Base-by-base conservation (phyloP, 2,888 invertebrate genomes). In the Morpho deidamia region DNA sequence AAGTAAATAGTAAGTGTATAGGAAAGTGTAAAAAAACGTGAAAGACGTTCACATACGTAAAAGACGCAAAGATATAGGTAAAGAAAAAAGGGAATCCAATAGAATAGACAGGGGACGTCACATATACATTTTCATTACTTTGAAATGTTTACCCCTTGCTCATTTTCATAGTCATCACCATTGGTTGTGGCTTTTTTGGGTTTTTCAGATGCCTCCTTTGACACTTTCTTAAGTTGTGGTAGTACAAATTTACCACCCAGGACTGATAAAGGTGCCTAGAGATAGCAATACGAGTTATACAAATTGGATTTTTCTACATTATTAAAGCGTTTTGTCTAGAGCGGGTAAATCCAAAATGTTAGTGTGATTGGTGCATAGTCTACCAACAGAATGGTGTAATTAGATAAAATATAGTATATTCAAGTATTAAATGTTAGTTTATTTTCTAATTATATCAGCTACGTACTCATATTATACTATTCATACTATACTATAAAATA, bases 201-300 rank as follows among this genome's bases (percentile, higher is more conserved):
- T 67, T 81, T 76, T 61, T 82, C 83, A 65, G 74, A 71, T 55
- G 76, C 69, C 72, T 80, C 85, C 83, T 78, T 87, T 61, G 72
- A 72, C 65, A 76, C 81, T 86, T 83, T 90, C 84, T 86, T 90
- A 65, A 88, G 84, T 63, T 84, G 78, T 62, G 89, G 89, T 59
- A 76, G 79, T 76, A 87, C 85, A 60, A 89, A 88, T 81, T 78
- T 89, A 78, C 88, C 88, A 69, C 76, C 86, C 69, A 83, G 82
- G 70, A 83, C 81, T 65, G 76, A 66, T 72, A 88, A 72, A 71
- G 84, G 87, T 63, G 79, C 87, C 89, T 89, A 87, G 63, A 72
- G 63, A 84, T 23, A 76, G 80, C 76, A 83, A 76, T 67, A 64
- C 72, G 78, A 71, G 73, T 72, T 75, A 74, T 75, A 72, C 55